phyloP scores from a whole-genome alignment of 2,888 invertebrate species.

The Phytoseiulus persimilis region DNA sequence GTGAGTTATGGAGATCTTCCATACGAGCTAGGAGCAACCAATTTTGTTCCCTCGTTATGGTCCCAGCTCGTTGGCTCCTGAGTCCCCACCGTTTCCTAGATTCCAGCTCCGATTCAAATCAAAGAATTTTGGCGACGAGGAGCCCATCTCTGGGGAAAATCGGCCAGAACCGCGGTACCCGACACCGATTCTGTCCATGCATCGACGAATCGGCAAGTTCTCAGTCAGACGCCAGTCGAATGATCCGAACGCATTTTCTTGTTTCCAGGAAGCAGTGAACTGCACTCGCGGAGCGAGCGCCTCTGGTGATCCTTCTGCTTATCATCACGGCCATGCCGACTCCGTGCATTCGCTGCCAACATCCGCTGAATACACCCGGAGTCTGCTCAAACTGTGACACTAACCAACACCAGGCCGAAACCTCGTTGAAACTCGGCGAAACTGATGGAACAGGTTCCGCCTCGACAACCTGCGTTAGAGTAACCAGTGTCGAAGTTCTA shows the following conservation, averaged over 20 bases:
- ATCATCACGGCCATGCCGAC: background rate
- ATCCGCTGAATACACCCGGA: background rate
- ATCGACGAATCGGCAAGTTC: no score
- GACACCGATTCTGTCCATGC: no score
- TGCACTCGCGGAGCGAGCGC: background rate
- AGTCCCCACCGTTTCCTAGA: no score
- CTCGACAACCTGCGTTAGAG: background rate
- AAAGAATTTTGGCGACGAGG: no score
- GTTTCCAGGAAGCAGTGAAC: background rate
- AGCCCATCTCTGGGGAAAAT: no score
- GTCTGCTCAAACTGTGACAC: background rate
- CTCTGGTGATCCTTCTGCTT: background rate
- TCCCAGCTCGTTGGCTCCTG: no score
- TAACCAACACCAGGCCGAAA: background rate
- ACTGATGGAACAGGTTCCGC: background rate
- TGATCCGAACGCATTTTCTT: background rate
- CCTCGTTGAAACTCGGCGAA: background rate
- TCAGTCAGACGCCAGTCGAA: background rate
- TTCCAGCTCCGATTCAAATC: no score
- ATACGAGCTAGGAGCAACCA: no score
- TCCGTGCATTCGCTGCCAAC: background rate
- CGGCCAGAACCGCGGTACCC: no score
- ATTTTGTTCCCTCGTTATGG: no score
- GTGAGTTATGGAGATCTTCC: no score
- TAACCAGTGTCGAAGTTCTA: background rate